Evolutionary conservation across 2,888 invertebrate species (phyloP).

Genomic region (Xanthia togata): DNA sequence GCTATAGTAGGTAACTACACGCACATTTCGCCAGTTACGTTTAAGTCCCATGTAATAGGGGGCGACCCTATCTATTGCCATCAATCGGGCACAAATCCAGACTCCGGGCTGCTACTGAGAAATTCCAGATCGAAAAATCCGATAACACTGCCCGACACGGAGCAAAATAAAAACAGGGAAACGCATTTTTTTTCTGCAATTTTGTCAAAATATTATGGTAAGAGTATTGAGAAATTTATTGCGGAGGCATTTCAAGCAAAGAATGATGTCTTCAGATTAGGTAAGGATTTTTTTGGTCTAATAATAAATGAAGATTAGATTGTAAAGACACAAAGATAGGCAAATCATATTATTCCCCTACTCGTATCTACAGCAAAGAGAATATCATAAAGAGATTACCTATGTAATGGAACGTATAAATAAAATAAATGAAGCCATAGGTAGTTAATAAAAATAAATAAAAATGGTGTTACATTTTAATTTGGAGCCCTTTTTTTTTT

Average conservation of each 20-base stretch:
- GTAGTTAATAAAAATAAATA: neutral
- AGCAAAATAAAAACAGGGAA: too few relatives aligned
- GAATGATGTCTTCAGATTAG: constrained; percentile 3
- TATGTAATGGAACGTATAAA: neutral
- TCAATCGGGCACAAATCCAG: too few relatives aligned
- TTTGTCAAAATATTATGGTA: constrained; percentile 3
- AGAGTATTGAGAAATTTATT: neutral
- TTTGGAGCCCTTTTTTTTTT: too few relatives aligned
- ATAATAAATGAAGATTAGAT: constrained; percentile 41
- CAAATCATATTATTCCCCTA: neutral
- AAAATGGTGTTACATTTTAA: too few relatives aligned
- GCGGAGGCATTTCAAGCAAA: constrained; percentile 1
- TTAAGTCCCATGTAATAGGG: too few relatives aligned
- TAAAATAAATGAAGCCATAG: neutral
- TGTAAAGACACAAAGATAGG: constrained; percentile 6
- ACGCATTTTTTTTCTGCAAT: neutral
- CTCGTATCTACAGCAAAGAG: neutral
- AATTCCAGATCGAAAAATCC: too few relatives aligned
- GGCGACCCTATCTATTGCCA: too few relatives aligned
- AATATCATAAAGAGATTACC: neutral
- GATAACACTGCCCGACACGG: too few relatives aligned
- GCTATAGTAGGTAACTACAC: too few relatives aligned
- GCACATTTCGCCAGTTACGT: too few relatives aligned
- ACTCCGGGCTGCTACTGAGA: too few relatives aligned
- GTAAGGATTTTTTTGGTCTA: constrained; percentile 13